Conservation (phyloP, 1,140 invertebrate species). For the Cephus cinctus region DNA sequence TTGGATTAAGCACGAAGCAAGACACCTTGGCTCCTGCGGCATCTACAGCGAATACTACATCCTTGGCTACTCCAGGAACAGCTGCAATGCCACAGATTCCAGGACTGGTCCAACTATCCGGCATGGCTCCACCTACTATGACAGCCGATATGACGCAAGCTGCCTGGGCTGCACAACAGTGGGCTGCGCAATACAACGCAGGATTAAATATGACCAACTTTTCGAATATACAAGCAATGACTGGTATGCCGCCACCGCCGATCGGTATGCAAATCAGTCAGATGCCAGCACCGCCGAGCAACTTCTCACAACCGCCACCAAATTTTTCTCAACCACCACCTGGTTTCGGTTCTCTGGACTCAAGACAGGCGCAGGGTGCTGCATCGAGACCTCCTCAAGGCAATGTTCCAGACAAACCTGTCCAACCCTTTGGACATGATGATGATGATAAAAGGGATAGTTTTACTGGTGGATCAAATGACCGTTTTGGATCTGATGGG, state of each 20-base stretch:
- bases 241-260: conserved; percentile 6
- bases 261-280: conserved; percentile 9
- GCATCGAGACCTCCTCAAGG: not conserved
- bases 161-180: conserved; percentile 44
- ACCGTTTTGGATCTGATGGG: conserved; percentile 11
- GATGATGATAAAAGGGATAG: conserved; percentile 6
- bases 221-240: conserved; percentile 13
- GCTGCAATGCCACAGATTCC: conserved; percentile 9
- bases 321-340: conserved; percentile 32
- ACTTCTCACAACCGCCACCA: conserved; percentile 30
- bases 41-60: not conserved
- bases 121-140: conserved; percentile 31
- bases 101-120: conserved; percentile 8
- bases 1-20: conserved; percentile 48
- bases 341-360: conserved; percentile 11
- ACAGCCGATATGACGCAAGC: conserved; percentile 35
- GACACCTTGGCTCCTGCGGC: conserved; percentile 16
- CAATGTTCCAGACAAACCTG: not conserved
- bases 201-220: conserved; percentile 22
- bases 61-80: conserved; percentile 5
- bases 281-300: conserved; percentile 3
- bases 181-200: conserved; percentile 44
- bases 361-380: conserved; percentile 1
- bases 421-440: conserved; percentile 3
- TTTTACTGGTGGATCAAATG: conserved; percentile 8